Evolutionary conservation across 1,140 invertebrate species (phyloP).

Genomic region (Polypedilum vanderplanki): DNA sequence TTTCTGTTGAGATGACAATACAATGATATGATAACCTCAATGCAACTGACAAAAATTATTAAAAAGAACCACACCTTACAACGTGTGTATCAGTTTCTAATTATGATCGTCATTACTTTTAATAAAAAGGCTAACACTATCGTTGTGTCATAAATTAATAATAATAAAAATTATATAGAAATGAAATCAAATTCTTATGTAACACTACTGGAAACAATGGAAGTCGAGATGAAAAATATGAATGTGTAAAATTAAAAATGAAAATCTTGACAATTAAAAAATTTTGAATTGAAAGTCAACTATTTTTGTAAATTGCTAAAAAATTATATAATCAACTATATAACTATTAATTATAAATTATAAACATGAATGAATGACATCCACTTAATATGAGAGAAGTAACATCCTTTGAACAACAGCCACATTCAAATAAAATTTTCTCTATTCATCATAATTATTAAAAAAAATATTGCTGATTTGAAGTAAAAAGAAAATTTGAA

Average conservation of each 20-base stretch:
- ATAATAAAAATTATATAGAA: neutral
- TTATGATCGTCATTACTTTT: neutral
- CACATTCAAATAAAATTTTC: neutral
- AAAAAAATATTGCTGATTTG: conserved; percentile 12
- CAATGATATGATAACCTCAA: neutral
- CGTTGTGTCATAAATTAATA: neutral
- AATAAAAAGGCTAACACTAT: neutral
- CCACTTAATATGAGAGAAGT: conserved; percentile 27
- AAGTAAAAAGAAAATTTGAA: neutral
- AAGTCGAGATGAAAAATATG: no score
- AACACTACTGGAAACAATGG: neutral
- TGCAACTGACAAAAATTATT: neutral
- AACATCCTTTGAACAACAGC: neutral
- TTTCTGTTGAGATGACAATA: neutral
- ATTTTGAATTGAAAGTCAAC: neutral
- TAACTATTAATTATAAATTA: neutral
- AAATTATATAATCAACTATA: neutral
- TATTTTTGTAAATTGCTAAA: conserved; percentile 14
- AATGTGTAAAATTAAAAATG: no score
- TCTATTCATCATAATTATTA: neutral
- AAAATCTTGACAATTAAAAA: no score
- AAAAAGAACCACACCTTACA: neutral
- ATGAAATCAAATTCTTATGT: conserved; percentile 7
- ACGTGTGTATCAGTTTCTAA: neutral
- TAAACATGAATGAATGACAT: neutral